Evolutionary conservation across 2,797 vertebrate genomes (phyloP), one percentile per base, ranked within the genome.

Genomic region (Danio aesculapii): DNA sequence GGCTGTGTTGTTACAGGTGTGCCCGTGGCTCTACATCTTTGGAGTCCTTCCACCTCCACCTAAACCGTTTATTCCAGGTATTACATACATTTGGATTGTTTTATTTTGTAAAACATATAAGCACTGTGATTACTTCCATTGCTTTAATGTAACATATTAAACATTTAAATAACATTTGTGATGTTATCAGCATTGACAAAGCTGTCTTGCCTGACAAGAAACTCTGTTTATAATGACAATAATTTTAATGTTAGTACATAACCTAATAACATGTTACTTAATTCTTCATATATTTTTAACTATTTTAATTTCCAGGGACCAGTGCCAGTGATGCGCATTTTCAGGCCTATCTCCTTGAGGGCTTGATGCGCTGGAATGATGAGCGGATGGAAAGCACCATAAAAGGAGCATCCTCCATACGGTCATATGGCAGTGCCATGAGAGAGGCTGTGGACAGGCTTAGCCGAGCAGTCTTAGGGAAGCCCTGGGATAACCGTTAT

Each of bases 41-140:
- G 59, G 59, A 66, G 57, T 81, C 69, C 39, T 81, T 73, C 30
- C 59, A 81, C 30, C 78, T 72, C 55, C 69, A 80, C 57, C 21
- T 80, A 4, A 62, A 62, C 49, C 30, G 21, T 14, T 80, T 47
- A 74, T 81, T 62, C 59, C 64, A 78, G 47, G 49, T 81, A 80
- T 73, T 72, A 12, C 30, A 30, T 30, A 30, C 30, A 30, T 30
- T 30, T 30, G 30, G 30, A 30, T 30, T 3, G 30, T 30, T 30
- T 30, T 67, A 4, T 68, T 19, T 3, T 47, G 43, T 13, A 61
- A 59, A 59, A 13, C 12, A 7, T 39, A 14, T 16, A 41, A 62
- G 59, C 30, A 62, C 4, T 41, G 59, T 8, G 41, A 62, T 7
- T 16, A 4, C 8, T 43, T n/a, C 39, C 4, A 43, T 63, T 43